Evolutionary conservation across 2,888 invertebrate genomes (phyloP).

Genomic region (Pantelozetes paolii): DNA sequence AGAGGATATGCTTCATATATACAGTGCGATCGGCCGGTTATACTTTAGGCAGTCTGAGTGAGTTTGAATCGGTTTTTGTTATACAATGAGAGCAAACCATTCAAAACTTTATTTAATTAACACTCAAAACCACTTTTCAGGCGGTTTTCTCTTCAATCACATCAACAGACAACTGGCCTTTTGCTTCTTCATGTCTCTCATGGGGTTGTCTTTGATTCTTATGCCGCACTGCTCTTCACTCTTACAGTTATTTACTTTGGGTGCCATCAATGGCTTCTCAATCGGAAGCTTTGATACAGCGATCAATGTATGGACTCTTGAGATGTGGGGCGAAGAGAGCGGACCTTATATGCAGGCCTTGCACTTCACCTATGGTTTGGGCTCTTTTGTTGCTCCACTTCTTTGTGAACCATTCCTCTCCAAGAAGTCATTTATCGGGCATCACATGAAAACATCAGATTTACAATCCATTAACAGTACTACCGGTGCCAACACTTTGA

Average conservation of each 20-base stretch:
- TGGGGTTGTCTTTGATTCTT: constrained; percentile 36
- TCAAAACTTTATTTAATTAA: background rate
- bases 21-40: constrained; percentile 41
- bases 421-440: constrained; percentile 17
- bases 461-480: background rate
- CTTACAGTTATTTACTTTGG: constrained; percentile 30
- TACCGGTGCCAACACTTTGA: background rate
- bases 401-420: constrained; percentile 42
- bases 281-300: constrained; percentile 42
- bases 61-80: background rate
- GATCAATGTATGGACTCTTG: constrained; percentile 42
- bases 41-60: constrained; percentile 39
- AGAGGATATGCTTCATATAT: constrained; percentile 39
- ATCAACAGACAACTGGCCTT: constrained; percentile 41
- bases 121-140: constrained; percentile 5
- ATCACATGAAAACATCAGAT: constrained; percentile 8
- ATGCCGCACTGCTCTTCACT: constrained; percentile 40
- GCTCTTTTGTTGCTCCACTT: constrained; percentile 40
- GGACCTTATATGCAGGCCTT: constrained; percentile 42
- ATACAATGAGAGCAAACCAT: background rate
- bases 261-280: constrained; percentile 41
- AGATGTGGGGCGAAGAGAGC: constrained; percentile 40
- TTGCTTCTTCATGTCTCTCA: constrained; percentile 36
- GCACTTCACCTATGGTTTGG: constrained; percentile 41
- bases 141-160: constrained; percentile 42